Conservation (phyloP, 2,797 vertebrate genomes). For the Octomys mimax region DNA sequence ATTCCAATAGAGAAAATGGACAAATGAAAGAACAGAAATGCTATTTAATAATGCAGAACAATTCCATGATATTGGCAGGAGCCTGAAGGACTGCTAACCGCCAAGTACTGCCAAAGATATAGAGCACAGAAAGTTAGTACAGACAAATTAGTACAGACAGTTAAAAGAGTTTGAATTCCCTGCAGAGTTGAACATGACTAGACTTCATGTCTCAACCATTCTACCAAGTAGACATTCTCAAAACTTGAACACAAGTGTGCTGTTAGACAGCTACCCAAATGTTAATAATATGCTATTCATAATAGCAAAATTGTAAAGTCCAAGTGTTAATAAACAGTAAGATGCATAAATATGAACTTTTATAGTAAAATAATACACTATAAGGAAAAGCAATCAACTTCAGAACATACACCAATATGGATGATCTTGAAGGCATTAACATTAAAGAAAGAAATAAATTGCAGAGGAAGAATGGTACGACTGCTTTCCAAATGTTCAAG, state of each 20-base stretch:
- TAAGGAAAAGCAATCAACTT: constrained; percentile 7
- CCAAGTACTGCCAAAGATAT: neutral
- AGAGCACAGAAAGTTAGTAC: neutral
- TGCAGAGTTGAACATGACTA: neutral
- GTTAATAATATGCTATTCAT: neutral
- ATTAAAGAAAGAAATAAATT: constrained; percentile 26
- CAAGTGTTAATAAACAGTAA: neutral
- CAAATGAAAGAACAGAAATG: neutral
- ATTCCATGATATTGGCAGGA: neutral
- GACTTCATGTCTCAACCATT: neutral
- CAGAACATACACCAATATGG: neutral
- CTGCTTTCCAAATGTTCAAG: constrained; percentile 14
- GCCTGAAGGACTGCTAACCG: neutral
- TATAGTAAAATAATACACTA: neutral
- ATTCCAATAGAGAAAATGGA: neutral
- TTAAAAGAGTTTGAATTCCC: neutral
- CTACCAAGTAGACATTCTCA: neutral
- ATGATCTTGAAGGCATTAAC: constrained; percentile 13
- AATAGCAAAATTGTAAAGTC: neutral
- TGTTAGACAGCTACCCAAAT: neutral
- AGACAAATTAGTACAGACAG: neutral
- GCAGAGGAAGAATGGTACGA: neutral
- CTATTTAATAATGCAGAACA: neutral
- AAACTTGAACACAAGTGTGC: neutral
- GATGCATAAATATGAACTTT: neutral